Evolutionary conservation across 2,888 invertebrate genomes (phyloP), one percentile per base, ranked within the genome.

Genomic region (Callinectes sapidus): DNA sequence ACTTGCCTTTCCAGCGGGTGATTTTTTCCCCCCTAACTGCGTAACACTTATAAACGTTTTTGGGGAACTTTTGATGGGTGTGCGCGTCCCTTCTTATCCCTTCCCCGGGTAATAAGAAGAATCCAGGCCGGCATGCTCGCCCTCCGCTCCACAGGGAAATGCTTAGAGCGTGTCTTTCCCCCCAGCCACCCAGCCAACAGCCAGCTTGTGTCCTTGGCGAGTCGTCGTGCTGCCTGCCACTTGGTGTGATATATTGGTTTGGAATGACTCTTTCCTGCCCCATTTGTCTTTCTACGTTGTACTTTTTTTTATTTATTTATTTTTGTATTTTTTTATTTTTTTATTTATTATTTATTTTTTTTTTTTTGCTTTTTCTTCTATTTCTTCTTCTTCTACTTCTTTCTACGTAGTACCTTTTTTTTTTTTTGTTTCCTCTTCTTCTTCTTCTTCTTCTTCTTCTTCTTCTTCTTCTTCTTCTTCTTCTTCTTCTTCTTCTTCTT

Each of bases 31-130:
- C 5, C 28, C 23, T 71, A 71, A n/a, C 71, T 71, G 28, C 71
- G 71, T 71, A 71, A 71, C 71, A 71, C 71, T 71, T 71, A 71
- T 71, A 71, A 71, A 71, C 71, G 71, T 71, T n/a, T 71, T n/a
- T 71, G 71, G 71, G 71, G 28, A n/a, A 71, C 71, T 71, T 71
- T 23, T 71, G 71, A 71, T 71, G 71, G 71, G 71, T 71, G 71
- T 71, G 71, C n/a, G 71, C 28, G n/a, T n/a, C n/a, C n/a, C n/a
- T 10, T 28, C 23, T 71, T 71, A 71, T 71, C 71, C 71, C 10
- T 71, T n/a, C 71, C 71, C 23, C 5, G 61, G 18, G 61, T 61
- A 61, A 61, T 61, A 61, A 61, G 61, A 61, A 61, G 61, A 61
- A 61, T 61, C 61, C 61, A 61, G 61, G 61, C 61, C 23, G 61